Conservation (phyloP, 1,140 invertebrate genomes). For the Lasaia peninsularis region DNA sequence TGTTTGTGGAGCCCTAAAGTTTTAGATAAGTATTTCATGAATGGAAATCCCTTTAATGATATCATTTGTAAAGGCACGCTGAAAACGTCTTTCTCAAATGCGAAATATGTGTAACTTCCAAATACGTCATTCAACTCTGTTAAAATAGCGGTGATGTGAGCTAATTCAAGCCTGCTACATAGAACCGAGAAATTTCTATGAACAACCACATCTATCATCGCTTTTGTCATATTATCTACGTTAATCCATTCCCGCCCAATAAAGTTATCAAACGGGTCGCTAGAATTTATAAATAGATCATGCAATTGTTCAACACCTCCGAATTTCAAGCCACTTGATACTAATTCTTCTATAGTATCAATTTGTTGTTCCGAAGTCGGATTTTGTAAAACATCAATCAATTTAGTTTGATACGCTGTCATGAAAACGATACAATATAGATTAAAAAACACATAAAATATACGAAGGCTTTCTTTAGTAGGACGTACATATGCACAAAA, state of each 20-base stretch:
- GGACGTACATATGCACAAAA: slow-evolving; percentile 69
- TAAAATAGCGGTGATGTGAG: slow-evolving; percentile 52
- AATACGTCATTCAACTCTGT: slow-evolving; percentile 47
- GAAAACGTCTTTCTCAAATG: slow-evolving; percentile 65
- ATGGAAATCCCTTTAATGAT: slow-evolving; percentile 73
- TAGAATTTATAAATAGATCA: slow-evolving; percentile 72
- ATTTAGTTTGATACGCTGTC: slow-evolving; percentile 75
- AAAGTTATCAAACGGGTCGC: slow-evolving; percentile 58
- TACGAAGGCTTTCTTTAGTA: slow-evolving; percentile 50
- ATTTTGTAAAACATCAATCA: slow-evolving; percentile 74
- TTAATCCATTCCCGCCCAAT: slow-evolving; percentile 62
- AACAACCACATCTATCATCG: slow-evolving; percentile 55
- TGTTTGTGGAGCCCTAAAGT: slow-evolving; percentile 64
- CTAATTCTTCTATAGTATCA: slow-evolving; percentile 62
- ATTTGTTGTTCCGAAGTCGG: slow-evolving; percentile 74
- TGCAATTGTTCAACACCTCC: slow-evolving; percentile 72
- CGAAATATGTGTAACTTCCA: slow-evolving; percentile 53
- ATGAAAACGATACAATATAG: slow-evolving; percentile 74
- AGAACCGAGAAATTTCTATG: slow-evolving; percentile 63
- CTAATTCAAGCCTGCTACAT: slow-evolving; percentile 54
- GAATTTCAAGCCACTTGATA: slow-evolving; percentile 58
- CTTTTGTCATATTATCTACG: slow-evolving; percentile 46
- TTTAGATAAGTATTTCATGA: slow-evolving; percentile 62
- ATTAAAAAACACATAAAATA: slow-evolving; percentile 73
- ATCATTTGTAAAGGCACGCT: slow-evolving; percentile 75